Percentiles rank a stretch among this genome's conserved stretches.
phyloP scores from a whole-genome alignment of 2,888 invertebrate genomes.

The Hetaerina titia region DNA sequence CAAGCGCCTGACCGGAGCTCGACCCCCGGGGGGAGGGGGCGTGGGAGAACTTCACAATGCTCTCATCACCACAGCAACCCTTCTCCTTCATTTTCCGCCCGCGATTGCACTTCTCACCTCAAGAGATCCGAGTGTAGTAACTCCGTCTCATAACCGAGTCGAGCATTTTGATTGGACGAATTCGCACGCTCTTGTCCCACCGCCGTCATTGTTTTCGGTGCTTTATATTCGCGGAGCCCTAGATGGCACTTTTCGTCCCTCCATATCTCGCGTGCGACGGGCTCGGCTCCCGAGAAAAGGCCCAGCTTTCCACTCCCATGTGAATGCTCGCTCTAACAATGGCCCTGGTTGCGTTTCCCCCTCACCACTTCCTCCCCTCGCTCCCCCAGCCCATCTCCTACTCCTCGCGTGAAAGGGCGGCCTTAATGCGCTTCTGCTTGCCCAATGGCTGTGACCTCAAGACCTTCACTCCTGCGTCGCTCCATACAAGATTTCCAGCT shows the following conservation, averaged over 20 bases:
- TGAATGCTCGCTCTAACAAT: not conserved
- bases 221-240: not conserved
- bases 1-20: not conserved
- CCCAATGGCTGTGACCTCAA: slow-evolving; percentile 20
- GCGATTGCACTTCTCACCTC: not conserved
- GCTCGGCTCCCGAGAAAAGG: not conserved
- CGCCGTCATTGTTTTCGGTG: slow-evolving; percentile 1
- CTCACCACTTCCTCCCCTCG: not conserved
- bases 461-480: slow-evolving; percentile 11
- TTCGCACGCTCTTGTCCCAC: not conserved
- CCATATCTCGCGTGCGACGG: not conserved
- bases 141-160: not conserved
- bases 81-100: not conserved
- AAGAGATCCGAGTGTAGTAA: not conserved
- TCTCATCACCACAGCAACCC: not conserved
- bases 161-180: not conserved
- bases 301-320: slow-evolving; percentile 24
- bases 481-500: not conserved
- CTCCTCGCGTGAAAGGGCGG: not conserved
- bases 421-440: not conserved
- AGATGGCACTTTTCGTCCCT: not conserved
- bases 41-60: not conserved
- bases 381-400: not conserved
- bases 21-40: not conserved
- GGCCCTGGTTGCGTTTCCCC: not conserved